Percentiles rank a stretch among this genome's conserved stretches.
Evolutionary conservation across 1,140 invertebrate species (phyloP).

Genomic region (Hyles euphorbiae): DNA sequence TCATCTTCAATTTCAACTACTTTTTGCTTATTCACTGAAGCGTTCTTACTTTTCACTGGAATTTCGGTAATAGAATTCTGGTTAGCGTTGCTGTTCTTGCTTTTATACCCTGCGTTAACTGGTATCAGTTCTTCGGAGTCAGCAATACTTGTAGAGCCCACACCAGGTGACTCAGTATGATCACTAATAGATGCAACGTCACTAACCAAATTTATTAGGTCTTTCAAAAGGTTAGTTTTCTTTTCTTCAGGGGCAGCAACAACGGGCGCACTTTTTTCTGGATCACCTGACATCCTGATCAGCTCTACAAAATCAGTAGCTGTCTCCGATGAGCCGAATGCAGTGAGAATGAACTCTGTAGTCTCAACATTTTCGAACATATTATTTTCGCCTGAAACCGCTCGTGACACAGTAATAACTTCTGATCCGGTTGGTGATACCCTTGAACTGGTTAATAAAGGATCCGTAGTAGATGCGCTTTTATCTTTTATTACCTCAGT

Average conservation of each 20-base stretch:
- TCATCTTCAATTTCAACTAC: conserved; percentile 62
- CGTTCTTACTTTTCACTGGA: conserved; percentile 47
- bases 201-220: conserved; percentile 68
- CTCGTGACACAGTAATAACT: conserved; percentile 31
- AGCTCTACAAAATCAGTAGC: conserved; percentile 47
- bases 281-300: conserved; percentile 52
- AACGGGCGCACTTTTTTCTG: conserved; percentile 52
- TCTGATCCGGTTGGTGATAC: conserved; percentile 31
- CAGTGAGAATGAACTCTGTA: conserved; percentile 52
- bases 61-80: conserved; percentile 63
- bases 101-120: conserved; percentile 63
- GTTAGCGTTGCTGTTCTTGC: conserved; percentile 63
- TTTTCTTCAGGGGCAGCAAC: conserved; percentile 35
- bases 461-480: conserved; percentile 29
- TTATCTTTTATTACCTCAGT: conserved; percentile 46
- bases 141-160: conserved; percentile 38
- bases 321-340: conserved; percentile 52
- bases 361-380: conserved; percentile 53
- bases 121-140: conserved; percentile 65
- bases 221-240: conserved; percentile 58
- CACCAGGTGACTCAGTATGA: conserved; percentile 39
- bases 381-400: conserved; percentile 23
- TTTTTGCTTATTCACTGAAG: conserved; percentile 40
- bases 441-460: conserved; percentile 25
- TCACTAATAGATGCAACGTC: conserved; percentile 70